These are phyloP conservation scores for Apis cerana DNA, from an alignment of 1,140 invertebrate genomes.

Conservation along the genomic window DNA sequence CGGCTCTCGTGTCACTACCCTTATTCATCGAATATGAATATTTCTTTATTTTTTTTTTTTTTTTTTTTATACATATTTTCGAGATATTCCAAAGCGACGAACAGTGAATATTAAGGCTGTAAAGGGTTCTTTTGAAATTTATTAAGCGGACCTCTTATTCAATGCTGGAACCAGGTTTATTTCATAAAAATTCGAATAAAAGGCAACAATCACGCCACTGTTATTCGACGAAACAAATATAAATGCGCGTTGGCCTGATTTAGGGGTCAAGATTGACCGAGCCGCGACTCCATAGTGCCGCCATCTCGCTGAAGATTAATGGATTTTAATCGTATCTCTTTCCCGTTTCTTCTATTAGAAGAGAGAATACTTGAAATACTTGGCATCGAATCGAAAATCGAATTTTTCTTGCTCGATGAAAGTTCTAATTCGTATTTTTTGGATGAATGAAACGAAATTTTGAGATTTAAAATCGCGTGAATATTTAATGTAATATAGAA, in stretches of 20 bases:
- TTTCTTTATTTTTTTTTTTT: not conserved
- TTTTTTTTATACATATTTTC: not conserved
- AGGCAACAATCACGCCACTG: slow-evolving; percentile 19
- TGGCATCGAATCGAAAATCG: no score
- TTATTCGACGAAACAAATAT: slow-evolving; percentile 29
- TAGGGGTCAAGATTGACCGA: slow-evolving; percentile 8
- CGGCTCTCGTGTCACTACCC: slow-evolving; percentile 22
- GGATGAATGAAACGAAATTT: no score
- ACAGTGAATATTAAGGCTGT: not conserved
- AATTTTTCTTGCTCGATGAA: no score
- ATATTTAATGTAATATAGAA: no score
- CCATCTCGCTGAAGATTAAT: not conserved
- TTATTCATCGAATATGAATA: slow-evolving; percentile 7
- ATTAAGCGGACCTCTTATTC: slow-evolving; percentile 16
- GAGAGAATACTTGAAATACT: no score
- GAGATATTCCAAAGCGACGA: slow-evolving; percentile 7
- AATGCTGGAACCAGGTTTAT: slow-evolving; percentile 13
- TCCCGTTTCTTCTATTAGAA: no score
- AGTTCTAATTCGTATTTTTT: no score
- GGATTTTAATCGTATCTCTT: not conserved
- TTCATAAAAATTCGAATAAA: slow-evolving; percentile 40
- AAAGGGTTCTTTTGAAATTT: not conserved
- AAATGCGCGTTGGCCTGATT: slow-evolving; percentile 38
- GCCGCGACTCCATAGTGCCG: not conserved
- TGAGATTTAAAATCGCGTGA: no score